Base-by-base conservation (phyloP, 2,797 vertebrate species). In the Rhinella marina region DNA sequence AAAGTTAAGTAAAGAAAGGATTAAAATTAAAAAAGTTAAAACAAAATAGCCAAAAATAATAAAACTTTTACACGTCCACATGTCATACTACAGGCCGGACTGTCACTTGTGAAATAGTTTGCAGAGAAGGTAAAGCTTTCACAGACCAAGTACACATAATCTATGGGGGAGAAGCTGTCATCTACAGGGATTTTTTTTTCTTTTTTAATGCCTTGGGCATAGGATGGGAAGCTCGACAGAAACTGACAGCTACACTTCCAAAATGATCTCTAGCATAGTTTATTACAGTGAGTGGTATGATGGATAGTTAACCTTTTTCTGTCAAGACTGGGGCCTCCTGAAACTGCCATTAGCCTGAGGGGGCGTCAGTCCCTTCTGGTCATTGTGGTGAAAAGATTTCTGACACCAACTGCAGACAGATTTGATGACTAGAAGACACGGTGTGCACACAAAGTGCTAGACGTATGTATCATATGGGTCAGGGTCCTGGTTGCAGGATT, bases 291-390 rank as follows among this genome's bases (percentile, higher is more conserved):
- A 64, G 32, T 17, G 21, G 1, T 27, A 59, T 77, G 83, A 72
- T 61, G 66, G 81, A 52, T 41, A 77, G 10, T 14, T 66, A n/a
- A 64, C 73, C 72, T 78, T 77, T 77, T 41, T 66, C 17, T 52
- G 73, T 64, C 9, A 25, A 48, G 59, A 16, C n/a, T 21, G 5
- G 6, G 21, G 54, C 19, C 80, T 81, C 57, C 57, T 85, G 48
- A 50, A 85, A 52, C 54, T 61, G 19, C n/a, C 72, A 62, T 56
- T 29, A 66, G 59, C 75, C 77, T 57, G 62, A 77, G 84, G 76
- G 21, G 61, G 41, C 50, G 56, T 14, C 29, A 21, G 19, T 76
- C 72, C 48, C 76, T 27, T 27, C 11, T n/a, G 52, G 83, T 21
- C 83, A 68, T 48, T 14, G 11, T 64, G 79, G 57, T 50, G 32